Evolutionary conservation across 1,140 invertebrate species (phyloP), one percentile per base, ranked within the genome.

Genomic region (Conus ventricosus): DNA sequence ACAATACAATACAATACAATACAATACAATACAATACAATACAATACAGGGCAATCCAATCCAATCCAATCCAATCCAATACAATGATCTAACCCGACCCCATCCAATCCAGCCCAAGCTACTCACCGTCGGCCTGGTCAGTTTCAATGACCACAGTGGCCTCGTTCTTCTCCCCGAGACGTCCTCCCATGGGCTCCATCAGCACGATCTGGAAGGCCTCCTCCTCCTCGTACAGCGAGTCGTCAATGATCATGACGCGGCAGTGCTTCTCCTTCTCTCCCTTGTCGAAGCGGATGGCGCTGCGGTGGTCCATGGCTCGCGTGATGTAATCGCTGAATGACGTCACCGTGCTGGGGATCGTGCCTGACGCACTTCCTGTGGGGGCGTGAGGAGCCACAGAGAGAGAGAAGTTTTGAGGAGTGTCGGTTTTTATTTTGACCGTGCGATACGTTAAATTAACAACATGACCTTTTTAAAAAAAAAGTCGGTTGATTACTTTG

Each of bases 251-350:
- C 27, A 90, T 93, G 5, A 96, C 91, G 17, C 85, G 91, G 88
- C 95, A 96, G 84, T 92, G 92, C 39, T 94, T 92, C 60, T 93
- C 89, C 55, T 92, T 90, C 83, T 95, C 92, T 13, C 92, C 92
- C 76, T 92, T 91, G 78, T 93, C 93, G 92, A 96, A 95, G n/a
- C 92, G 92, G 71, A 95, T 85, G 13, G 94, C 89, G 89, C 93
- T 95, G 63, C 87, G 93, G 87, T 95, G 93, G 83, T 95, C 93
- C 54, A 90, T 88, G 0, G 93, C 91, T 55, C 95, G 92, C 20
- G 93, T 94, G 63, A 96, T 93, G 90, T 93, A 96, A 90, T 96
- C 95, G 6, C 94, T 94, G 87, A 90, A 94, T 78, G 95, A 95
- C 1, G 91, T 92, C 13, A 95, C 92, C 3, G 94, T 92, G n/a